Conservation (phyloP, 2,888 invertebrate species). For the Neoitamus cyanurus region DNA sequence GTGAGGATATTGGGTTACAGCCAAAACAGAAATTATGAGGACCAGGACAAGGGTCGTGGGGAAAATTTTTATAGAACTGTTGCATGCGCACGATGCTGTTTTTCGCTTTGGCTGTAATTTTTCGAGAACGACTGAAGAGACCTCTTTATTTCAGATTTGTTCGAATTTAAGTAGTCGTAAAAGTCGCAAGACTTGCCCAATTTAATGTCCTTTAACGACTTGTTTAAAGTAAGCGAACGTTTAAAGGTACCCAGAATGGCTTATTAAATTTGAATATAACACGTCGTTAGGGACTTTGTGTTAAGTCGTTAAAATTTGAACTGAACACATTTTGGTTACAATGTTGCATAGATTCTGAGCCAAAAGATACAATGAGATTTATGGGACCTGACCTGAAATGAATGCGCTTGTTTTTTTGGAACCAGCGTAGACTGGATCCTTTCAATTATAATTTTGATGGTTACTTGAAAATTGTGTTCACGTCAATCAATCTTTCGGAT, state of each 20-base stretch:
- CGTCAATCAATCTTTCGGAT: too few species aligned
- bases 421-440: too few species aligned
- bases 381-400: too few species aligned
- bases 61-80: background rate
- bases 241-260: background rate
- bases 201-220: constrained; percentile 19
- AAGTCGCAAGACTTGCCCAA: background rate
- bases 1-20: constrained; percentile 15
- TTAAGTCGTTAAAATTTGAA: background rate
- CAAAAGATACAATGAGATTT: background rate
- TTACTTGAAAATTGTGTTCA: too few species aligned
- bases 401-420: too few species aligned
- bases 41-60: background rate
- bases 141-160: constrained; percentile 23
- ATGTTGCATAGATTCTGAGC: constrained; percentile 10
- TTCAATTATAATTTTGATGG: too few species aligned
- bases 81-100: background rate
- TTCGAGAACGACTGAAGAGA: constrained; percentile 22
- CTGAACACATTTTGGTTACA: constrained; percentile 9
- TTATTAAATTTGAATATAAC: background rate
- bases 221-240: constrained; percentile 11
- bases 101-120: background rate
- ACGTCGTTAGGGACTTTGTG: background rate
- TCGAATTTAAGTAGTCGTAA: constrained; percentile 37
- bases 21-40: constrained; percentile 26